These are phyloP conservation scores for Eretmocerus hayati DNA, from an alignment of 2,888 invertebrate genomes.

Conservation along the genomic window DNA sequence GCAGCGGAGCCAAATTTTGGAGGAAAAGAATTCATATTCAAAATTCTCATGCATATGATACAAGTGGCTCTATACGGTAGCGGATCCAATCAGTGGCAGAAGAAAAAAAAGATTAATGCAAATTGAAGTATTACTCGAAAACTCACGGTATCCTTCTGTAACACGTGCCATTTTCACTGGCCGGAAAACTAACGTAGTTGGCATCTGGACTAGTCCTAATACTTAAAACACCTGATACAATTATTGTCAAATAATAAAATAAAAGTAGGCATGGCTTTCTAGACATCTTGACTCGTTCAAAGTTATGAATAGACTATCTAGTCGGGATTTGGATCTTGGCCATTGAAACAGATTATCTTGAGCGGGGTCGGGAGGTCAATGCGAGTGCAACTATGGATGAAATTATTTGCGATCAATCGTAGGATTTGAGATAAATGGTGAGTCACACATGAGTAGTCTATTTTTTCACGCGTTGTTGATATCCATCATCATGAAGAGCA, in stretches of 20 bases:
- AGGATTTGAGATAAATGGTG: too few species aligned
- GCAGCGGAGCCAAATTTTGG: too few species aligned
- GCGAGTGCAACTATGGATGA: background rate
- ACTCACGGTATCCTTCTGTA: conserved; percentile 61
- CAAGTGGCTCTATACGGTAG: too few species aligned
- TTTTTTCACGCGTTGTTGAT: too few species aligned
- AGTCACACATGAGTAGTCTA: too few species aligned
- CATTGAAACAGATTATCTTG: conserved; percentile 10
- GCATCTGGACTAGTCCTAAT: background rate
- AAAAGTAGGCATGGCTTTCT: conserved; percentile 1
- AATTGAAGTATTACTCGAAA: too few species aligned
- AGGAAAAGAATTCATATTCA: too few species aligned
- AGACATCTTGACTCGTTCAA: conserved; percentile 11
- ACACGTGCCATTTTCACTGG: conserved; percentile 51
- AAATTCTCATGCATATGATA: too few species aligned
- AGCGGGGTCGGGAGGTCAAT: conserved; percentile 14
- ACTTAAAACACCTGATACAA: background rate
- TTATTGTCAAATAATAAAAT: background rate
- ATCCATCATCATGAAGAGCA: too few species aligned
- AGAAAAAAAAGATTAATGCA: too few species aligned
- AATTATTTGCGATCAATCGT: too few species aligned
- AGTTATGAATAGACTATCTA: conserved; percentile 10
- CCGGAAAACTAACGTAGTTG: conserved; percentile 22
- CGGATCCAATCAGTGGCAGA: too few species aligned
- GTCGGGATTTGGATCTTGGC: conserved; percentile 4